Evolutionary conservation across 2,113 vertebrate species (phyloP).

Genomic region (Salminus brasiliensis): DNA sequence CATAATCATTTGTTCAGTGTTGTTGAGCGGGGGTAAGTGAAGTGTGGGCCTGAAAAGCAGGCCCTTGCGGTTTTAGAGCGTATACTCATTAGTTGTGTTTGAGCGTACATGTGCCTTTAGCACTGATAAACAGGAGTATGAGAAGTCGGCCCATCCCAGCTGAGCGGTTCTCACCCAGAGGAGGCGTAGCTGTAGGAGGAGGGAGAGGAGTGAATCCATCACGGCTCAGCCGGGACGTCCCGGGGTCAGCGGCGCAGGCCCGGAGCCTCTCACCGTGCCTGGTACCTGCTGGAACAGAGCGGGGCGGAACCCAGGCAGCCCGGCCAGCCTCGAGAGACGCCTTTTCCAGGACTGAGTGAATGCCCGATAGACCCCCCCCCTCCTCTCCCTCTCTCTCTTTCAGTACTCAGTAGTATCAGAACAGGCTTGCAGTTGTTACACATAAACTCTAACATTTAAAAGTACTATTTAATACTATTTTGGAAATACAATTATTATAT

Average conservation of each 20-base stretch:
- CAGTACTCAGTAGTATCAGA: too few relatives aligned
- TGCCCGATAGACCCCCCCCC: background rate
- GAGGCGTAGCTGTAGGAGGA: constrained; percentile 6
- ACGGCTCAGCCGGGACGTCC: constrained; percentile 54
- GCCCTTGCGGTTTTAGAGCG: background rate
- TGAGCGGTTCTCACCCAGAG: constrained; percentile 53
- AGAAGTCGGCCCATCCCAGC: background rate
- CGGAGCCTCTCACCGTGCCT: constrained; percentile 72
- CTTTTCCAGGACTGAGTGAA: background rate
- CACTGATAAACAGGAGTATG: constrained; percentile 27
- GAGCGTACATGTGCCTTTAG: constrained; percentile 1
- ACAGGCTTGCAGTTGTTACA: too few relatives aligned
- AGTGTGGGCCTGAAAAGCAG: background rate
- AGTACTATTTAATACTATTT: too few relatives aligned
- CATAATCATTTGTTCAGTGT: too few relatives aligned
- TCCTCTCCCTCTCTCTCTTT: background rate
- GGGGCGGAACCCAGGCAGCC: background rate
- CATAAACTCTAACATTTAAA: too few relatives aligned
- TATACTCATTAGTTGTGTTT: too few relatives aligned
- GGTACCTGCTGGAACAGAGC: constrained; percentile 71
- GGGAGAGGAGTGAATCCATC: constrained; percentile 53
- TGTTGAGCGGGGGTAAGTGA: background rate
- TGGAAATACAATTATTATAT: too few relatives aligned
- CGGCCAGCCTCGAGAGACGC: constrained; percentile 62
- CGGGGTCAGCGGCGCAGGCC: constrained; percentile 67